Conservation (phyloP, 2,888 invertebrate species). For the Agonopterix heracliana region DNA sequence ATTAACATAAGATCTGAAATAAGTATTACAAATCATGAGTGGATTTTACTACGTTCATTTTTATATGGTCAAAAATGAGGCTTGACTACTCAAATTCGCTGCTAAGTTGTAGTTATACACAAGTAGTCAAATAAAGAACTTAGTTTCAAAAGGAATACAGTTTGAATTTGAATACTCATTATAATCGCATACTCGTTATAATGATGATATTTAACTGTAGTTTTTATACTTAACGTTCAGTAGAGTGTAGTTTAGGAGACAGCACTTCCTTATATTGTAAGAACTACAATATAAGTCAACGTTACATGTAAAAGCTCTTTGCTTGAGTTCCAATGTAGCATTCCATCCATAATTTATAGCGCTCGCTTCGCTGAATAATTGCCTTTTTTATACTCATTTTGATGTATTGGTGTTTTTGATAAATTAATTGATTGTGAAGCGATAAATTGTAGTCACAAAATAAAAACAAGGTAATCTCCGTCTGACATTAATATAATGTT, state of each 20-base stretch:
- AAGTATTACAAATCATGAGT: too few species aligned
- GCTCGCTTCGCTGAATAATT: constrained; percentile 13
- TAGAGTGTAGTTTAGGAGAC: constrained; percentile 9
- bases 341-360: constrained; percentile 38
- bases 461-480: too few species aligned
- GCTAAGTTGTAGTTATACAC: too few species aligned
- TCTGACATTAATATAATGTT: too few species aligned
- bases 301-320: constrained; percentile 21
- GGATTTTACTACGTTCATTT: too few species aligned
- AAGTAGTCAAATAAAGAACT: too few species aligned
- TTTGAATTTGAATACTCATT: constrained; percentile 22
- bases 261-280: constrained; percentile 36
- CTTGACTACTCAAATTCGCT: too few species aligned
- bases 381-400: background rate
- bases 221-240: constrained; percentile 13
- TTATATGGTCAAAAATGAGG: too few species aligned
- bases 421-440: background rate
- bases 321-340: constrained; percentile 30
- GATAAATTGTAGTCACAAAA: too few species aligned
- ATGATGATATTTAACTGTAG: constrained; percentile 21
- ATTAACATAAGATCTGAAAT: too few species aligned
- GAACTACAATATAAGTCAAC: constrained; percentile 32
- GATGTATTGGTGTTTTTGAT: background rate
- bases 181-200: constrained; percentile 15
- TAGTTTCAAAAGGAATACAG: too few species aligned